phyloP scores from a whole-genome alignment of 2,113 vertebrate genomes.

The Pterophyllum scalare region DNA sequence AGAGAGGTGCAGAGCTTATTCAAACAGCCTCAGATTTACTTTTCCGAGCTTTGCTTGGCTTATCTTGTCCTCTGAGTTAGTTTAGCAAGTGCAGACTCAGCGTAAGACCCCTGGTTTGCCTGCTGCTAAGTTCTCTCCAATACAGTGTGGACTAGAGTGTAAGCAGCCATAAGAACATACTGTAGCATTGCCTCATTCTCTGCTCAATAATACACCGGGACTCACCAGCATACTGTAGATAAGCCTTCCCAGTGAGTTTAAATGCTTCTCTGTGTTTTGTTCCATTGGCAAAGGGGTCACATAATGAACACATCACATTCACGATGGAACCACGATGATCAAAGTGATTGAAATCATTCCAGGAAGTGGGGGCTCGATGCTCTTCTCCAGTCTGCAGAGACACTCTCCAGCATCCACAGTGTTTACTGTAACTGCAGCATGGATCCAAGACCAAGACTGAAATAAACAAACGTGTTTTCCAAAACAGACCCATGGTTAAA shows the following conservation, averaged over 20 bases:
- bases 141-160: conserved; percentile 56
- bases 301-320: conserved; percentile 41
- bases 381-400: conserved; percentile 39
- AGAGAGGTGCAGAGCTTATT: conserved; percentile 66
- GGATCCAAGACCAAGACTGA: conserved; percentile 52
- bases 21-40: conserved; percentile 70
- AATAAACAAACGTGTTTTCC: conserved; percentile 66
- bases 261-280: conserved; percentile 27
- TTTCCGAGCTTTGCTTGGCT: conserved; percentile 65
- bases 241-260: conserved; percentile 5
- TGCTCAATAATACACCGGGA: conserved; percentile 58
- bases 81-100: conserved; percentile 72
- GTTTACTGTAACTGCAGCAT: conserved; percentile 42
- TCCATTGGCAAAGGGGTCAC: conserved; percentile 25
- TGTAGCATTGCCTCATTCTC: conserved; percentile 41
- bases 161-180: conserved; percentile 46
- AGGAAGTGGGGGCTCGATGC: conserved; percentile 17
- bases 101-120: conserved; percentile 49
- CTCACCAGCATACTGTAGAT: conserved; percentile 18
- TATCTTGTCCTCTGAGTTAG: conserved; percentile 60
- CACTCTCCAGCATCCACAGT: conserved; percentile 27
- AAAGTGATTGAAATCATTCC: conserved; percentile 60
- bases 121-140: conserved; percentile 57
- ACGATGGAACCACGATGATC: conserved; percentile 46
- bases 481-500: conserved; percentile 63